phyloP scores from a whole-genome alignment of 2,113 vertebrate species.

The Salvelinus sp. region DNA sequence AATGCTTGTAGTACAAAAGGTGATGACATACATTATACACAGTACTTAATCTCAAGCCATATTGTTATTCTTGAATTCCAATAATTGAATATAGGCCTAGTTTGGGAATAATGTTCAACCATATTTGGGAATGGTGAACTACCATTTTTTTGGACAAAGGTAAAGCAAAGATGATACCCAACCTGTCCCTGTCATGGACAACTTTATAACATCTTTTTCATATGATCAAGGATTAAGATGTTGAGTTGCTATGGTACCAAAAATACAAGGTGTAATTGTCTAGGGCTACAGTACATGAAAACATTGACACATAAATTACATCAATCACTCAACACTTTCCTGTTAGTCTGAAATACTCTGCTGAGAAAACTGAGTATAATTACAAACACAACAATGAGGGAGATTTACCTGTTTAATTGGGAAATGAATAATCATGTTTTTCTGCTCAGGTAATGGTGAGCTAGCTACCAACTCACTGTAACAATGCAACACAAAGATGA shows the following conservation, averaged over 20 bases:
- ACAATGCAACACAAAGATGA: neutral
- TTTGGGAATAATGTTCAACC: neutral
- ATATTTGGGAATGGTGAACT: neutral
- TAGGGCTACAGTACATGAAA: neutral
- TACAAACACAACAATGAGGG: neutral
- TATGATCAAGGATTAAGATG: neutral
- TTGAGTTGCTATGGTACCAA: neutral
- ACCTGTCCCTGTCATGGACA: neutral
- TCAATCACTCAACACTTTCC: neutral
- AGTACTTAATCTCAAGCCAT: neutral
- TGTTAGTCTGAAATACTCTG: neutral
- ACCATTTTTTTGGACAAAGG: neutral
- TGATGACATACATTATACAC: conserved; percentile 7
- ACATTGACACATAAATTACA: neutral
- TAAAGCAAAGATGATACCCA: neutral
- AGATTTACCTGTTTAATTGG: neutral
- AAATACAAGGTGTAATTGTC: neutral
- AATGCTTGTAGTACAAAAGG: conserved; percentile 37
- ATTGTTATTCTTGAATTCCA: conserved; percentile 19
- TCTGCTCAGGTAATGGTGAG: neutral
- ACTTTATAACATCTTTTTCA: neutral
- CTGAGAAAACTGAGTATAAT: neutral
- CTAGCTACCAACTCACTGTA: neutral
- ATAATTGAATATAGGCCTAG: neutral
- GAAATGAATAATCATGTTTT: neutral